A percentile compares a stretch with the other conserved stretches of the same genome.
These are phyloP conservation scores for Varanus komodoensis DNA, from an alignment of 2,113 vertebrate genomes.

Conservation along the genomic window DNA sequence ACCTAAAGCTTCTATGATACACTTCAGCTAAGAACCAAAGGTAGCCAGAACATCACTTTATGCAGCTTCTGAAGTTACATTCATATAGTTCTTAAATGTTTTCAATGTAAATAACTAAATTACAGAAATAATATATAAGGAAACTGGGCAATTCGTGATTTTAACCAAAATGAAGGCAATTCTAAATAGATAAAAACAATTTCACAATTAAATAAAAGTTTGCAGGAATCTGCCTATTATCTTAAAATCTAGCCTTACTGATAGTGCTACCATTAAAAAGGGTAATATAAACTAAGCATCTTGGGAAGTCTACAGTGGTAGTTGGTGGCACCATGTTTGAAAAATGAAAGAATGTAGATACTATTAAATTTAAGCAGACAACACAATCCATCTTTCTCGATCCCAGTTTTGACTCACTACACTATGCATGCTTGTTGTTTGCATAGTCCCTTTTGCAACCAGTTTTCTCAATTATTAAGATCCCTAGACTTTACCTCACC, in stretches of 20 bases:
- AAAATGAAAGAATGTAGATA: neutral
- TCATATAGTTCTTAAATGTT: neutral
- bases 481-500: neutral
- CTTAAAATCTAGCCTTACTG: neutral
- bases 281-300: neutral
- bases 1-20: neutral
- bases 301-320: no score
- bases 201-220: neutral
- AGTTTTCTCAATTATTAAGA: neutral
- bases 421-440: neutral
- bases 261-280: neutral
- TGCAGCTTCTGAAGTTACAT: neutral
- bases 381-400: neutral
- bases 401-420: fast-evolving
- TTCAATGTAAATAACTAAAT: neutral
- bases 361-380: neutral
- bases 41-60: neutral
- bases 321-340: neutral
- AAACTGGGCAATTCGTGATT: neutral
- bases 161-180: neutral
- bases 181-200: neutral
- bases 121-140: neutral
- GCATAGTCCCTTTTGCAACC: neutral
- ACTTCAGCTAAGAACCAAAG: neutral
- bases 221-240: neutral